These are phyloP conservation scores for Magallana nippona DNA, from an alignment of 2,888 invertebrate genomes.

Conservation along the genomic window DNA sequence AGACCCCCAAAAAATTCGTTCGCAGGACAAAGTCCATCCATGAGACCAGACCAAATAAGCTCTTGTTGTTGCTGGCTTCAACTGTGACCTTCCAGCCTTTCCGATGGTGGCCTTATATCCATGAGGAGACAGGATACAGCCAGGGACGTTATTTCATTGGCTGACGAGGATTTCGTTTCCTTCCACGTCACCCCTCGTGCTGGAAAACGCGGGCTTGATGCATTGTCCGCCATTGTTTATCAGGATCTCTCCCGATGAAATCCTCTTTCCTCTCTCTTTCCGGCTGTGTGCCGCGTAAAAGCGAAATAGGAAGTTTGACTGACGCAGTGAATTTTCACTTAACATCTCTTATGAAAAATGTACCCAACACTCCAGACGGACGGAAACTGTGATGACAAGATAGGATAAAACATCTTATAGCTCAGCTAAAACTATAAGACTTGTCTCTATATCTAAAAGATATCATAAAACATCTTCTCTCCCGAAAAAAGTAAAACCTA, in stretches of 20 bases:
- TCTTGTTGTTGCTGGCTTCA: not conserved
- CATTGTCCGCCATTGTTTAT: slow-evolving; percentile 11
- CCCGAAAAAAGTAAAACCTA: too few relatives aligned
- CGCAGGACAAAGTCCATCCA: not conserved
- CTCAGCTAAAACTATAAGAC: too few relatives aligned
- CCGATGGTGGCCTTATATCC: slow-evolving; percentile 25
- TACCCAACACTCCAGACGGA: not conserved
- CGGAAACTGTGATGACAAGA: slow-evolving; percentile 29
- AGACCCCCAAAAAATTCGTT: not conserved
- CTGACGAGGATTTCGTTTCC: slow-evolving; percentile 17
- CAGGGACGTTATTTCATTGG: not conserved
- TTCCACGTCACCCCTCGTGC: slow-evolving; percentile 4
- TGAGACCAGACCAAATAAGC: not conserved
- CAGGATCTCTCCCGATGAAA: slow-evolving; percentile 30
- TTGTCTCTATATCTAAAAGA: too few relatives aligned
- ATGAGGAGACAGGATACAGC: slow-evolving; percentile 25
- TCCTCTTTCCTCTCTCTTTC: slow-evolving; percentile 31
- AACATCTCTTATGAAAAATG: slow-evolving; percentile 27
- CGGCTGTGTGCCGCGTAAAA: not conserved
- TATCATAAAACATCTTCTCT: too few relatives aligned
- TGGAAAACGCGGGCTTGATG: not conserved
- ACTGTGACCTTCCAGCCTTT: slow-evolving; percentile 2
- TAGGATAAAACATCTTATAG: not conserved
- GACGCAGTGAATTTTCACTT: slow-evolving; percentile 7
- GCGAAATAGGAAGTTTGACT: slow-evolving; percentile 23